Base-by-base conservation (phyloP, 2,888 invertebrate genomes). In the Diaperis boleti region DNA sequence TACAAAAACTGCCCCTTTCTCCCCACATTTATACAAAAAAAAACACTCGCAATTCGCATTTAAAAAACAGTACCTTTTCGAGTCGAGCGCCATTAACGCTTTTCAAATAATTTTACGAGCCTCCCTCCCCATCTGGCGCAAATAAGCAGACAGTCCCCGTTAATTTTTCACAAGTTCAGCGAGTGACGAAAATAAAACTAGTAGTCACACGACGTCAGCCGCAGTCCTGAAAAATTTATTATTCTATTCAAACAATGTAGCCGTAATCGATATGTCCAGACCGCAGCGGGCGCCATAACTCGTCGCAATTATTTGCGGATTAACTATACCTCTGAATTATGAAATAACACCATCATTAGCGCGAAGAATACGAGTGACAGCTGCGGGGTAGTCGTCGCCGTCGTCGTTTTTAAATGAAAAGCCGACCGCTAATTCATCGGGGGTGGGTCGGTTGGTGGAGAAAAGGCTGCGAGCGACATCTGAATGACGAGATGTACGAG, bases 401-500 rank as follows among this genome's bases (percentile, higher is more conserved):
- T 54, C 60, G 56, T 65, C 62, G 60, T 62, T 65, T 65, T 65
- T 55, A 59, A 60, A 65, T 62, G 55, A 60, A 62, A 55, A 54
- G 41, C 42, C 41, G 35, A 22, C 47, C 62, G 54, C 52, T 62
- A 62, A 65, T 62, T 62, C 45, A 59, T 59, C 39, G 54, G 55
- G 65, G 60, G 49, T 22, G 14, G 55, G 33, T n/a, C n/a, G 50
- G 49, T 29, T 42, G 47, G 11, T 33, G 50, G 49, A 41, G 59
- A 61, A 61, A 67, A 64, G 41, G 56, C 67, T 70, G 69, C 47
- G 18, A 50, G 64, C 57, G 68, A 70, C 70, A 66, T 57, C 52
- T 70, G 72, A 72, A 70, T 72, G 70, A 71, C 66, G 69, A 71
- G 68, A 70, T 70, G 67, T 67, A 70, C 67, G 67, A 65, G 59